phyloP scores from a whole-genome alignment of 2,113 vertebrate species.

The Mormoops blainvillei region DNA sequence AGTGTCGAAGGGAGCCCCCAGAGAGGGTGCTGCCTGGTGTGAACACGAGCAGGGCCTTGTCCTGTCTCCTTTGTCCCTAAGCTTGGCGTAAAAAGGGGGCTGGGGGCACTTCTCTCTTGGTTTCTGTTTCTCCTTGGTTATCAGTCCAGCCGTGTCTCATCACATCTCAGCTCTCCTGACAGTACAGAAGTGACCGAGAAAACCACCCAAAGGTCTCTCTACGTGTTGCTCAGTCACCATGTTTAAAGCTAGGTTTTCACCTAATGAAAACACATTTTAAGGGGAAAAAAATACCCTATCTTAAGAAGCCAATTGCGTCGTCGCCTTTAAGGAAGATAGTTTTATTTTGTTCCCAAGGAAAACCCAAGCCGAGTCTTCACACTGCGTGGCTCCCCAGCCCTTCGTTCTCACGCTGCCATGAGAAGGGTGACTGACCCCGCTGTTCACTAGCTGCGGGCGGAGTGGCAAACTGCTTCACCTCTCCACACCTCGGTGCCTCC shows the following conservation, averaged over 20 bases:
- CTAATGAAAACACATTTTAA: background rate
- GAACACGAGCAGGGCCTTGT: background rate
- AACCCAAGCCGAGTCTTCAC: background rate
- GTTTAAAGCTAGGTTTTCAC: background rate
- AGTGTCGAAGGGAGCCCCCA: background rate
- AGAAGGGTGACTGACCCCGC: too few species aligned
- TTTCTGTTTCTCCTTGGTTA: background rate
- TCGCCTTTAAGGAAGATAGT: background rate
- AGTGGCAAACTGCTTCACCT: background rate
- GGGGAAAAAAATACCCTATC: background rate
- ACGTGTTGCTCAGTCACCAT: background rate
- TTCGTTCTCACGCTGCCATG: fast-evolving
- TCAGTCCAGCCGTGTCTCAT: background rate
- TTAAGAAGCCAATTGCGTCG: background rate
- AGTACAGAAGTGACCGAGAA: background rate
- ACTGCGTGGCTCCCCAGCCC: fast-evolving
- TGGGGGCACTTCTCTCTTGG: background rate
- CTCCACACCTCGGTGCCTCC: background rate
- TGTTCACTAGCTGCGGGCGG: background rate
- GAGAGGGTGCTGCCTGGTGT: fast-evolving
- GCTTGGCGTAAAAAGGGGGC: background rate
- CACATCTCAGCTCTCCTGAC: background rate
- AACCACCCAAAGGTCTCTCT: background rate
- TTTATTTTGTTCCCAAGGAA: background rate
- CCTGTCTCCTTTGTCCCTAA: too few species aligned